Percentiles rank a stretch among this genome's conserved stretches.
These are phyloP conservation scores for Cheilosia grossa DNA, from an alignment of 2,888 invertebrate genomes.

Conservation along the genomic window DNA sequence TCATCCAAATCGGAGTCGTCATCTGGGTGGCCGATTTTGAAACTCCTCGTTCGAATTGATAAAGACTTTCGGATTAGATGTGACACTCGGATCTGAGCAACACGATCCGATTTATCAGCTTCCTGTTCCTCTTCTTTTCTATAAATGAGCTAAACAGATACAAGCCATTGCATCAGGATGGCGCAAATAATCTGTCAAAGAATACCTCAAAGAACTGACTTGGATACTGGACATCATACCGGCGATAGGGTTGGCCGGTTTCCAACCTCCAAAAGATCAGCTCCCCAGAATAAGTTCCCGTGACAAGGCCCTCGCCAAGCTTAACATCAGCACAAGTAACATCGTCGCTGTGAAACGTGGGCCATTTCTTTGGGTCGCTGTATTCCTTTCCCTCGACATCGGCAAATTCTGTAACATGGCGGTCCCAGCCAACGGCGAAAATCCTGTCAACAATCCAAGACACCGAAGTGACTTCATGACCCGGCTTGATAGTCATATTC, in stretches of 20 bases:
- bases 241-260: conserved; percentile 90
- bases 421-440: conserved; percentile 91
- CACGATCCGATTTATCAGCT: conserved; percentile 7
- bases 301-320: conserved; percentile 88
- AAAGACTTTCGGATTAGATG: conserved; percentile 76
- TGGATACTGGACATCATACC: conserved; percentile 81
- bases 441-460: conserved; percentile 88
- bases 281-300: conserved; percentile 91
- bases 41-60: conserved; percentile 57
- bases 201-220: conserved; percentile 80
- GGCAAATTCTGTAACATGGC: conserved; percentile 88
- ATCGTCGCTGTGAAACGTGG: conserved; percentile 89
- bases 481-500: conserved; percentile 86
- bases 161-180: not conserved
- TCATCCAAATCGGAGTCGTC: conserved; percentile 18
- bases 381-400: conserved; percentile 84
- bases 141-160: conserved; percentile 42
- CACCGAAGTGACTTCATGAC: conserved; percentile 85
- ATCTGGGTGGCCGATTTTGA: not conserved
- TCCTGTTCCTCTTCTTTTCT: conserved; percentile 49
- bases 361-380: conserved; percentile 88
- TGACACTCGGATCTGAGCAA: conserved; percentile 73
- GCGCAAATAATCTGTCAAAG: not conserved
- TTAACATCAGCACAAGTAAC: conserved; percentile 88
- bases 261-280: conserved; percentile 92